These are phyloP conservation scores for Addax nasomaculatus DNA, from an alignment of 2,113 vertebrate genomes.

Conservation along the genomic window DNA sequence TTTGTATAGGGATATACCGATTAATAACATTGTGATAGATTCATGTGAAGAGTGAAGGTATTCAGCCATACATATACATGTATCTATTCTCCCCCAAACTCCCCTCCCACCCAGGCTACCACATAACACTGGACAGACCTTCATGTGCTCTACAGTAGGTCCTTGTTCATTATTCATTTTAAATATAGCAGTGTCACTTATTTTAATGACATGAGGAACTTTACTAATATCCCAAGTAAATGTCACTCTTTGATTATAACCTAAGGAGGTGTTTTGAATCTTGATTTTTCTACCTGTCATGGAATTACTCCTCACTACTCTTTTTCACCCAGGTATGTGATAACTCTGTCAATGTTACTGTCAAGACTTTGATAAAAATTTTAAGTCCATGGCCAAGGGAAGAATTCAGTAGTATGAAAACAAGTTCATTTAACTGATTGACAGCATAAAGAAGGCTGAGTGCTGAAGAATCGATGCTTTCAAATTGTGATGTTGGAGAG, in stretches of 20 bases:
- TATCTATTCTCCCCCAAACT: not conserved
- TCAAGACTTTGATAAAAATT: not conserved
- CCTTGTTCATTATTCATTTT: not conserved
- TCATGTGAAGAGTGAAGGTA: not conserved
- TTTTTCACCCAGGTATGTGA: not conserved
- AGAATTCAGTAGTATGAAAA: not conserved
- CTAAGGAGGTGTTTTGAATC: not conserved
- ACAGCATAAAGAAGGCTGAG: not conserved
- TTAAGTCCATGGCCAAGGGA: not conserved
- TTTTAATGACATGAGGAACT: not conserved
- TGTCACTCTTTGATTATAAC: not conserved
- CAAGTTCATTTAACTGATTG: not conserved
- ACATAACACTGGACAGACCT: not conserved
- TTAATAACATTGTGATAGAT: not conserved
- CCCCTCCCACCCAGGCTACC: not conserved
- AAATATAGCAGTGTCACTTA: not conserved
- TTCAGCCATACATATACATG: not conserved
- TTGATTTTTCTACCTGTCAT: not conserved
- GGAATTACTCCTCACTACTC: not conserved
- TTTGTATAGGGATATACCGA: not conserved
- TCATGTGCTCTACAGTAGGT: not conserved
- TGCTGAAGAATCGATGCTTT: not conserved
- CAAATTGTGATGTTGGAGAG: not conserved
- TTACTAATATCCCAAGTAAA: not conserved
- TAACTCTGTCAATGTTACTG: not conserved